Percentiles rank a stretch among this genome's conserved stretches.
Evolutionary conservation across 2,797 vertebrate species (phyloP).

Genomic region (Loris lydekkerianus): DNA sequence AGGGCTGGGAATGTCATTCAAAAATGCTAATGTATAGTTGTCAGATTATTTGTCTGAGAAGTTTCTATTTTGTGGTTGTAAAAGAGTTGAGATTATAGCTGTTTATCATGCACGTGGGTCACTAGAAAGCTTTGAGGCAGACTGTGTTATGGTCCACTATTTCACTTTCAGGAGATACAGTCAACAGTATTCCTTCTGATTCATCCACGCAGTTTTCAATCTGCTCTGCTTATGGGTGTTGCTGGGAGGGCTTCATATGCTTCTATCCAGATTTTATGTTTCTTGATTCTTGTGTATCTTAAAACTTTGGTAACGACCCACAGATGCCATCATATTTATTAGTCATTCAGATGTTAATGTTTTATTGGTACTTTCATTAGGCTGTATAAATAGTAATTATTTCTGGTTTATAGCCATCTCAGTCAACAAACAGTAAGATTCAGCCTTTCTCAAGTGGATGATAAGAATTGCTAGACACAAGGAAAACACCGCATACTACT

Average conservation of each 20-base stretch:
- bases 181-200: too few species aligned
- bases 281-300: too few species aligned
- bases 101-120: neutral
- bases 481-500: neutral
- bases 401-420: slow-evolving; percentile 50
- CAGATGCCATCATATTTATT: slow-evolving; percentile 53
- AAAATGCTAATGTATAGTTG: neutral
- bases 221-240: too few species aligned
- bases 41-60: neutral
- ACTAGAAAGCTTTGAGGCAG: too few species aligned
- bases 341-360: neutral
- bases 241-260: too few species aligned
- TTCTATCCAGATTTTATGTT: too few species aligned
- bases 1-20: neutral
- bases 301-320: too few species aligned
- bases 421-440: slow-evolving; percentile 54
- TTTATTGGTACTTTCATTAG: slow-evolving; percentile 1
- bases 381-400: slow-evolving; percentile 65
- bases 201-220: too few species aligned
- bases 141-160: too few species aligned
- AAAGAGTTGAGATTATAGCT: neutral
- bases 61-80: neutral
- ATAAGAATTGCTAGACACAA: slow-evolving; percentile 26
- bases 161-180: too few species aligned
- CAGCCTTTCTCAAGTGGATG: slow-evolving; percentile 35